Percentiles rank a stretch among this genome's conserved stretches.
Evolutionary conservation across 2,797 vertebrate genomes (phyloP).

Genomic region (Rousettus madagascariensis): DNA sequence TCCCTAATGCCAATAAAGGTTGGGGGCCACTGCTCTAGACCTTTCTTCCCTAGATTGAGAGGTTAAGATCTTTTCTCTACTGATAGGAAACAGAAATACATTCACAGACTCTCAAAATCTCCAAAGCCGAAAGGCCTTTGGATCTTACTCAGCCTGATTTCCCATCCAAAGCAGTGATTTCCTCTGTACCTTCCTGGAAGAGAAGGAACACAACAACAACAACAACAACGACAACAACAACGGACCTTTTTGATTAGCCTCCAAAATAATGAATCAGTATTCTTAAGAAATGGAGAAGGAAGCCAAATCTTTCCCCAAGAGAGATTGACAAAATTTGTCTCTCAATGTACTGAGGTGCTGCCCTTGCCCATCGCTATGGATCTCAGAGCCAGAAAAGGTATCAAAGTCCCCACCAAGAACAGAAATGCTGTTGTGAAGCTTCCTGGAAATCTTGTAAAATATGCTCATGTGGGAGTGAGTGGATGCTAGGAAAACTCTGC

Average conservation of each 20-base stretch:
- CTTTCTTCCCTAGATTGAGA: neutral
- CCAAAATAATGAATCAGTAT: neutral
- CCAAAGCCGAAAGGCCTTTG: neutral
- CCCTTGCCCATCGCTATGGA: neutral
- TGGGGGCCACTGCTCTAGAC: no score
- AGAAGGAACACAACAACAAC: neutral
- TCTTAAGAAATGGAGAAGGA: neutral
- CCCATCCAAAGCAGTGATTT: neutral
- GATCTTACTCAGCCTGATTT: neutral
- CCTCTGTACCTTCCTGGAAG: neutral
- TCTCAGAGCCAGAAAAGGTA: neutral
- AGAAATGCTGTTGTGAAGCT: slow-evolving; percentile 42
- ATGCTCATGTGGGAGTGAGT: slow-evolving; percentile 60
- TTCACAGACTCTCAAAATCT: neutral
- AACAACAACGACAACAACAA: neutral
- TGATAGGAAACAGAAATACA: neutral
- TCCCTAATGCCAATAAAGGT: no score
- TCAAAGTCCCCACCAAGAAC: neutral
- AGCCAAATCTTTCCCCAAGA: neutral
- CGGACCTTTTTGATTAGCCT: neutral
- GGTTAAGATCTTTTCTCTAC: neutral
- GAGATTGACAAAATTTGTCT: neutral
- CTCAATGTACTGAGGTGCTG: neutral
- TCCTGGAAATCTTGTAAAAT: slow-evolving; percentile 53
- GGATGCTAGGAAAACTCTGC: slow-evolving; percentile 51